Evolutionary conservation across 2,113 vertebrate species (phyloP), one percentile per base, ranked within the genome.

Genomic region (Dissostichus mawsoni): DNA sequence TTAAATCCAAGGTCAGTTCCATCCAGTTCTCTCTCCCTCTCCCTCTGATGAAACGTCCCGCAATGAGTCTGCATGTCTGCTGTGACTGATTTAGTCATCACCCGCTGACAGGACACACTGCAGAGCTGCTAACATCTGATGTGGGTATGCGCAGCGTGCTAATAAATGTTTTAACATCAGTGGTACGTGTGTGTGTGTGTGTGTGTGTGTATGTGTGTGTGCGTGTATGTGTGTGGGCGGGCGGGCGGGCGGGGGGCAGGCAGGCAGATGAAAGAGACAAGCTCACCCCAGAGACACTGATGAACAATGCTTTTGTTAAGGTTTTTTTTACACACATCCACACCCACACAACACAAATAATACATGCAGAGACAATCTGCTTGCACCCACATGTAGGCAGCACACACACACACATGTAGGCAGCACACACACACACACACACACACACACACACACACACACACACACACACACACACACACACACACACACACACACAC

Each of bases 151-250:
- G 5, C 80, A 14, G 75, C 69, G 12, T 72, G 78, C 83, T 93
- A 85, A 92, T 93, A 87, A 89, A 93, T 91, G 85, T 90, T 91
- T 92, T 84, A 90, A 85, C 85, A 76, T 68, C 17, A n/a, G 47
- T 41, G 23, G 55, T 84, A 17, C 70, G 59, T 63, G 80, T 86
- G 57, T 62, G 41, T 75, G 57, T 59, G 20, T 50, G 68, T 29
- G 20, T 71, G 61, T 84, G 81, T 70, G 71, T 76, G 73, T 72
- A 25, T 66, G 53, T 84, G 12, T 70, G 59, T 71, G 80, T 86
- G 80, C 82, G 57, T 62, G 41, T 75, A 51, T 59, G n/a, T 50
- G 68, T 29, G 80, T 86, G 80, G 82, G 57, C 56, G 41, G 71
- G 57, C 53, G 20, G 29, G 68, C 17, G 69, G 74, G 76, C 59